Conservation (phyloP, 2,888 invertebrate genomes). For the Campoplex capitator region DNA sequence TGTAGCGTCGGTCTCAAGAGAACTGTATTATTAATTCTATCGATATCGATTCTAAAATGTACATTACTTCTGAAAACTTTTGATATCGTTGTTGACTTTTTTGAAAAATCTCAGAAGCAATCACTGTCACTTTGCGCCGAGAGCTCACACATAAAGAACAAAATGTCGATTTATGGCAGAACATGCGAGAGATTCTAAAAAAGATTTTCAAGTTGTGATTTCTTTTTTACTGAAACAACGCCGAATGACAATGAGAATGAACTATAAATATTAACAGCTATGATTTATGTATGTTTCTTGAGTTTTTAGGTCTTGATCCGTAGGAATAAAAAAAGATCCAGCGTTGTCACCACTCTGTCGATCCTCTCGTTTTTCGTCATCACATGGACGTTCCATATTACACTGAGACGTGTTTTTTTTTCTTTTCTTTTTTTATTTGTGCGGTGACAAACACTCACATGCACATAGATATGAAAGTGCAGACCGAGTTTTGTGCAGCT, state of each 20-base stretch:
- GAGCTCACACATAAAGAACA: neutral
- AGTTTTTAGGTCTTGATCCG: neutral
- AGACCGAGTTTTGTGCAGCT: constrained; percentile 47
- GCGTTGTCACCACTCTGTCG: constrained; percentile 54
- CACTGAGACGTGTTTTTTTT: neutral
- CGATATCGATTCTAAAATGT: constrained; percentile 1
- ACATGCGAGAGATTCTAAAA: neutral
- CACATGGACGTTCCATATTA: constrained; percentile 17
- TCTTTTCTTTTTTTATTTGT: neutral
- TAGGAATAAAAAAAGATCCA: neutral
- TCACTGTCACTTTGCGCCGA: neutral
- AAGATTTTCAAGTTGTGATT: neutral
- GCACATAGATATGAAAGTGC: neutral
- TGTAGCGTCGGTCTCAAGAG: neutral
- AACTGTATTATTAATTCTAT: constrained; percentile 32
- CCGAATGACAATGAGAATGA: neutral
- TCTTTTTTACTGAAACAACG: neutral
- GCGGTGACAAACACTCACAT: constrained; percentile 37
- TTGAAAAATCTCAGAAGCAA: neutral
- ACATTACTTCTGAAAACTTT: neutral
- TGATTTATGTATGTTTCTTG: neutral
- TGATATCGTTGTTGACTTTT: neutral
- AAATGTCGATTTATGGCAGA: neutral
- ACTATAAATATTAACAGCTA: neutral
- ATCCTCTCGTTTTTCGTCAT: constrained; percentile 39